Conservation (phyloP, 2,113 vertebrate species). For the Megaptera novaeangliae region DNA sequence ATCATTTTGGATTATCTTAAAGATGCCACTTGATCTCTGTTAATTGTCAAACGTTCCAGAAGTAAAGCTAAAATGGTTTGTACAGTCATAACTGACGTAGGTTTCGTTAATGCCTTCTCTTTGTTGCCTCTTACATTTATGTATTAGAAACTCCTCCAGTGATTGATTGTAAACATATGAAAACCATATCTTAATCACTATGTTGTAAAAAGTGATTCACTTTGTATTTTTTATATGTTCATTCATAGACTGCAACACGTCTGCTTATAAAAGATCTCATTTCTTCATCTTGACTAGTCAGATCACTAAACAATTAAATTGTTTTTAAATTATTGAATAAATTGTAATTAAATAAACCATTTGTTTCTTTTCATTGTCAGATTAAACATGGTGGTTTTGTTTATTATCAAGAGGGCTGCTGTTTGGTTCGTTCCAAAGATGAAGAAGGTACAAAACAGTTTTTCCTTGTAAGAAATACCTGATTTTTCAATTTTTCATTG, state of each 20-base stretch:
- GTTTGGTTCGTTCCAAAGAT: constrained; percentile 84
- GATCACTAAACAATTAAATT: not conserved
- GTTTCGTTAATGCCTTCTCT: not conserved
- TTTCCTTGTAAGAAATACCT: not conserved
- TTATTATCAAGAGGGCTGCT: constrained; percentile 88
- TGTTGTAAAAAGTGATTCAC: not conserved
- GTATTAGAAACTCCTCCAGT: not conserved
- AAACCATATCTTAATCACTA: not conserved
- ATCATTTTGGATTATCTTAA: constrained; percentile 20
- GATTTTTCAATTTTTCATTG: not conserved
- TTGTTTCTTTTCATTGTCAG: constrained; percentile 77
- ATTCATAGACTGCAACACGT: not conserved
- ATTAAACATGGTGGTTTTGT: constrained; percentile 83
- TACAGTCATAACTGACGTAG: not conserved
- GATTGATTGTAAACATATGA: not conserved
- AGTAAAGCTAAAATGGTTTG: not conserved
- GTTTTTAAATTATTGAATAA: not conserved
- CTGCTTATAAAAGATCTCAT: not conserved
- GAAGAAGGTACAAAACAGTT: constrained; percentile 81
- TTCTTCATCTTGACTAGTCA: constrained; percentile 1
- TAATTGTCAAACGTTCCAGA: not conserved
- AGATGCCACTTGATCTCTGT: not conserved
- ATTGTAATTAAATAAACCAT: not conserved
- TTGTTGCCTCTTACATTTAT: not conserved
- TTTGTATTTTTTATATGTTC: not conserved